Evolutionary conservation across 2,797 vertebrate species (phyloP), one percentile per base, ranked within the genome.

Genomic region (Fundulus diaphanus): DNA sequence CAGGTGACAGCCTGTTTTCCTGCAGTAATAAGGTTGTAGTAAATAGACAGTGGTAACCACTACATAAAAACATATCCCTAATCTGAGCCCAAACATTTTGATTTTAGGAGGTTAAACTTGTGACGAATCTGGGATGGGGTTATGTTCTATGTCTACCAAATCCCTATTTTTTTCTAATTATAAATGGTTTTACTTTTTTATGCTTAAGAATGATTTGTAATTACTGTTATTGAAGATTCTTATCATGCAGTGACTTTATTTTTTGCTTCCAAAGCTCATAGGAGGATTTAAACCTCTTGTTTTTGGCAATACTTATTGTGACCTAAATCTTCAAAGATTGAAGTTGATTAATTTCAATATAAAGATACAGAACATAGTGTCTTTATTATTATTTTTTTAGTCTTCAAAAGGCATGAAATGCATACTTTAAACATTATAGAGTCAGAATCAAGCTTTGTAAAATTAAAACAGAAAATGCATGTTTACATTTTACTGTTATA

Each of bases 271-370:
- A 70, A 72, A 76, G 54, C 67, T 52, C 24, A 56, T 29, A n/a
- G 56, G 24, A 80, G 68, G 75, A 70, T 42, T 81, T 65, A 59
- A 66, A 59, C 22, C 59, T 81, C 70, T 57, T 83, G 49, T 76
- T 84, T 81, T 82, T 82, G 85, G 79, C 79, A 29, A n/a, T 31
- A 20, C 46, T 78, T 66, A 31, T 73, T 76, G 35, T 89, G 85
- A 90, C 86, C 88, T 80, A 88, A 70, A 92, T 92, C 57, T 83
- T 27, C 40, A 9, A 81, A 75, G 78, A 83, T 52, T 76, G 49
- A 81, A 70, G 61, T 46, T 73, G 83, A 84, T 87, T 90, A 89
- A 91, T 87, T 83, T 73, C 70, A 72, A 35, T n/a, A 51, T 37
- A 44, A 56, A 67, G 70, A 37, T 33, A 44, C 74, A 44, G 31